Conservation (phyloP, 2,113 vertebrate genomes). For the Cromileptes altivelis region DNA sequence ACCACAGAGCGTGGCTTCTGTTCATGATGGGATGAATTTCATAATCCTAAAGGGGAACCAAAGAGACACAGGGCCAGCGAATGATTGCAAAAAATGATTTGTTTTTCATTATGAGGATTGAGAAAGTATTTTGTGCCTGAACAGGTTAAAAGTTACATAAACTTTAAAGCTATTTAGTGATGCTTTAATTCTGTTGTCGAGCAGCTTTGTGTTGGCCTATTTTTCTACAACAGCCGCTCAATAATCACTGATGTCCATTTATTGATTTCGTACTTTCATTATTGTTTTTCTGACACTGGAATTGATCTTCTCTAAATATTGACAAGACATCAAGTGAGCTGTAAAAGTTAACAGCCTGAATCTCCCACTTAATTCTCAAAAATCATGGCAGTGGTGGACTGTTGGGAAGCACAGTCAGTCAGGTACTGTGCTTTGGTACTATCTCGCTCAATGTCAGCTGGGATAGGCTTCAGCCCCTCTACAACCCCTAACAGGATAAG, state of each 20-base stretch:
- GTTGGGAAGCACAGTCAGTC: too few species aligned
- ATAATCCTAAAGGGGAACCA: conserved; percentile 48
- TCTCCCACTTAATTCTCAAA: neutral
- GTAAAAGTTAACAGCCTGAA: neutral
- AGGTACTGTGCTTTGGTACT: too few species aligned
- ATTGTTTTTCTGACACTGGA: too few species aligned
- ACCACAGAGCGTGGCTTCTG: conserved; percentile 20
- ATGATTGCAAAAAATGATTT: neutral
- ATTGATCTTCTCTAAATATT: neutral
- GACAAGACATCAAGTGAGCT: neutral
- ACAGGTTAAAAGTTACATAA: conserved; percentile 1
- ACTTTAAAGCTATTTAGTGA: neutral
- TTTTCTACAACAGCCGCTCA: neutral
- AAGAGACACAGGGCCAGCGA: neutral
- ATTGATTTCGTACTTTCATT: neutral
- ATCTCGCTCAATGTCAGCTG: too few species aligned
- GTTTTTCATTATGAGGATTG: conserved; percentile 13
- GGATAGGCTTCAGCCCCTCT: too few species aligned
- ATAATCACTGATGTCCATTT: neutral
- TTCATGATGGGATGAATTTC: conserved; percentile 28
- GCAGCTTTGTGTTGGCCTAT: neutral
- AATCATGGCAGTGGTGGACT: too few species aligned
- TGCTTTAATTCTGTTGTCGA: neutral
- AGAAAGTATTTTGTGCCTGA: neutral
- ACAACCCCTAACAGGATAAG: too few species aligned